Conservation (phyloP, 2,888 invertebrate genomes). For the Glaucopsyche alexis region DNA sequence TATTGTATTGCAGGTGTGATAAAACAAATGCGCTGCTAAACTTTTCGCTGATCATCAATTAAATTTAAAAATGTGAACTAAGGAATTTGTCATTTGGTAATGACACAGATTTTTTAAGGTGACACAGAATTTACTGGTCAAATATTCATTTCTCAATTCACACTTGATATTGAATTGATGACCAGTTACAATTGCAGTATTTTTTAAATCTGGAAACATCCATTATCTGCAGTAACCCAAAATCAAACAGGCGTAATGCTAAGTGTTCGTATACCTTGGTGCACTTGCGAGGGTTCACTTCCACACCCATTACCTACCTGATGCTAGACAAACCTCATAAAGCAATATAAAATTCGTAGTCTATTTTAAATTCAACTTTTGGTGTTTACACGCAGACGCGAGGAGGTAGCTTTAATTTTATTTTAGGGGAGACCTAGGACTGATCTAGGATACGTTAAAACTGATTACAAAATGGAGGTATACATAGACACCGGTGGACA, state of each 20-base stretch:
- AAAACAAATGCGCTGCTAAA: neutral
- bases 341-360: slow-evolving; percentile 40
- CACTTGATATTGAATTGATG: neutral
- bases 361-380: slow-evolving; percentile 45
- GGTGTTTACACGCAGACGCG: slow-evolving; percentile 45
- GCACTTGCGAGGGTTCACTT: slow-evolving; percentile 15
- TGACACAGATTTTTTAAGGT: too few species aligned
- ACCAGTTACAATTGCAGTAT: neutral
- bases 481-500: neutral
- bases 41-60: neutral
- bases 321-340: slow-evolving; percentile 18
- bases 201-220: too few species aligned
- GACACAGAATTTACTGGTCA: too few species aligned
- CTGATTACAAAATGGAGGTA: neutral
- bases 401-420: slow-evolving; percentile 46
- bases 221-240: neutral
- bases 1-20: neutral
- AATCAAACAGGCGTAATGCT: neutral
- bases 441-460: neutral
- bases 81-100: too few species aligned
- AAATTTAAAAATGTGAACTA: neutral
- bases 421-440: slow-evolving; percentile 28
- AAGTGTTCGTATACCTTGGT: slow-evolving; percentile 18
- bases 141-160: neutral
- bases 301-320: slow-evolving; percentile 28